A percentile compares a stretch with the other conserved stretches of the same genome.
phyloP scores from a whole-genome alignment of 35 echinoderm and acorn worm species.

The Amphiura filiformis region DNA sequence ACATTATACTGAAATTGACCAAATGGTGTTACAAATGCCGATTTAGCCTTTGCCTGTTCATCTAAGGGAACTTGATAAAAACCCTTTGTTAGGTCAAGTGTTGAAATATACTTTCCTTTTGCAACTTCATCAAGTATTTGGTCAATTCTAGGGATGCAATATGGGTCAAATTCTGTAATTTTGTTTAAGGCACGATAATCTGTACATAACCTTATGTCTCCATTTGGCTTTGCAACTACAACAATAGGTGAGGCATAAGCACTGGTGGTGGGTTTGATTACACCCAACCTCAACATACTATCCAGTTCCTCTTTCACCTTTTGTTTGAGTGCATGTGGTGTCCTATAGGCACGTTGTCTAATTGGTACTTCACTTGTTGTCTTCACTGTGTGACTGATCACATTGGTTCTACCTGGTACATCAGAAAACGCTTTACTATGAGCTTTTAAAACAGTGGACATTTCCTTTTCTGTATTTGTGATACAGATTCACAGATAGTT shows the following conservation, averaged over 20 bases:
- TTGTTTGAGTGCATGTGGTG: constrained; percentile 22
- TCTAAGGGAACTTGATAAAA: constrained; percentile 44
- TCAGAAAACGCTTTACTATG: constrained; percentile 17
- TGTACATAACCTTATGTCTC: constrained; percentile 10
- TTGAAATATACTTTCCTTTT: constrained; percentile 32
- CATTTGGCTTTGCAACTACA: not conserved
- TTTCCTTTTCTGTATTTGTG: constrained; percentile 5
- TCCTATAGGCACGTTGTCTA: not conserved
- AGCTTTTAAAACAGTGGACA: not conserved
- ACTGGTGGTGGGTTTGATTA: constrained; percentile 2
- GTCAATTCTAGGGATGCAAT: constrained; percentile 30
- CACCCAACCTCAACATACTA: constrained; percentile 8
- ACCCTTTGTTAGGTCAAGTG: constrained; percentile 45
- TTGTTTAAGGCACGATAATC: constrained; percentile 17
- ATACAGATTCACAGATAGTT: not conserved
- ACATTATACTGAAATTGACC: constrained; percentile 26
- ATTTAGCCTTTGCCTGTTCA: constrained; percentile 15
- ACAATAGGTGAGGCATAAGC: constrained; percentile 42
- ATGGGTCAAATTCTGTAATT: constrained; percentile 38
- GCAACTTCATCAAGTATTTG: constrained; percentile 42
- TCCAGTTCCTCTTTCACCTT: constrained; percentile 38
- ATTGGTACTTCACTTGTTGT: constrained; percentile 8
- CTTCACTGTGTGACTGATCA: not conserved
- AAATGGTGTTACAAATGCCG: constrained; percentile 36
- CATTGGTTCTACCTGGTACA: constrained; percentile 34